Evolutionary conservation across 2,888 invertebrate genomes (phyloP).

Genomic region (Drosophila ezoana): DNA sequence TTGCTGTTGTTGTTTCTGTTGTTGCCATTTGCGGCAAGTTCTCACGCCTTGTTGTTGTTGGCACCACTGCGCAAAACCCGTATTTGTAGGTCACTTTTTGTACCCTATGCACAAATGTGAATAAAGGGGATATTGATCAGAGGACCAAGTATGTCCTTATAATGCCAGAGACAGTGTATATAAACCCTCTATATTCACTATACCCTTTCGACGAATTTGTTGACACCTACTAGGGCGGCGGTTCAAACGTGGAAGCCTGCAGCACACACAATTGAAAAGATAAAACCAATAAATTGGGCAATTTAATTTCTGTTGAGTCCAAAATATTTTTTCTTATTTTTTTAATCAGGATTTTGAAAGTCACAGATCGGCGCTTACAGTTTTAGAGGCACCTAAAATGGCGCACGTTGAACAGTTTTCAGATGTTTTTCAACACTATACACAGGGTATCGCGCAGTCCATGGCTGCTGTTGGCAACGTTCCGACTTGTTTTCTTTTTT

Average conservation of each 20-base stretch:
- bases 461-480: constrained; percentile 1
- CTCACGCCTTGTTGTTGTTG: constrained; percentile 63
- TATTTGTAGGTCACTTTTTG: constrained; percentile 83
- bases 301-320: too few relatives aligned
- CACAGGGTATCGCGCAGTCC: constrained; percentile 8
- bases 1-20: constrained; percentile 56
- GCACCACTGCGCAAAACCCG: constrained; percentile 71
- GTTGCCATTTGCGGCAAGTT: constrained; percentile 63
- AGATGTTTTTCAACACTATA: neutral
- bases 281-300: too few relatives aligned
- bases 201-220: too few relatives aligned
- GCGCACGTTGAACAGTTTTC: neutral
- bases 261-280: too few relatives aligned
- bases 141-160: too few relatives aligned
- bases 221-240: too few relatives aligned
- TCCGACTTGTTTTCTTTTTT: constrained; percentile 26
- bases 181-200: too few relatives aligned
- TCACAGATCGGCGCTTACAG: neutral
- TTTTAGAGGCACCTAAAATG: constrained; percentile 1
- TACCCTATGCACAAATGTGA: constrained; percentile 2
- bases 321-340: too few relatives aligned
- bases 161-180: too few relatives aligned
- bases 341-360: neutral
- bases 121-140: neutral
- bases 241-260: too few relatives aligned